Evolutionary conservation across 2,797 vertebrate genomes (phyloP), one percentile per base, ranked within the genome.

Genomic region (Harpagifer antarcticus): DNA sequence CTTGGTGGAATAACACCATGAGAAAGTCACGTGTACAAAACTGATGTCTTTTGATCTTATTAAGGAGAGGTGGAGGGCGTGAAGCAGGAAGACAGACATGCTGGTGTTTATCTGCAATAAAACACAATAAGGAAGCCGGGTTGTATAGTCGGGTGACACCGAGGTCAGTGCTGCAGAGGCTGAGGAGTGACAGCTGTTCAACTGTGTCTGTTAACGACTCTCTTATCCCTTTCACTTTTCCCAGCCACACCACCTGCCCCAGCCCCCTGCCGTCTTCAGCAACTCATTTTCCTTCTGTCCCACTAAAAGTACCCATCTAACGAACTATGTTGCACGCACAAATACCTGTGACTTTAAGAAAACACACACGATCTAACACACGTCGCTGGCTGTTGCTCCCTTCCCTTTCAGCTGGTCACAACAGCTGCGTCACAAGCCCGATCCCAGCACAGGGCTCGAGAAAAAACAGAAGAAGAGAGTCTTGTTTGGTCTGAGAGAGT

Each of bases 101-200:
- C 15, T 47, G 61, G 37, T 42, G 61, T 79, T 86, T 68, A 81
- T 80, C 65, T 59, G 52, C n/a, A 65, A 66, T 77, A 67, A 82
- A 59, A 48, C 73, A 74, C 58, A 85, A 75, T 68, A 52, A 81
- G 82, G 85, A 88, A 78, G 68, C 3, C 8, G 68, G 75, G 58
- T 14, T 81, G 79, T 79, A 73, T 82, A 85, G 58, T 54, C 1
- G 0, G 87, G 79, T 91, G 86, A 87, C 65, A 16, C 7, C n/a
- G 67, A 72, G 87, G 80, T 91, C 87, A 86, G 50, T 9, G 58
- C 57, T n/a, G 62, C 52, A 60, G 75, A 78, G 68, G 68, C 63
- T 48, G 81, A 68, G 62, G 31, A 81, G 56, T 69, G 83, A 84
- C 92, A 94, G 87, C 90, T 92, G 91, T 80, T 89, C 81, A 48